These are phyloP conservation scores for Hippocampus comes DNA, from an alignment of 2,113 vertebrate species.

Conservation along the genomic window DNA sequence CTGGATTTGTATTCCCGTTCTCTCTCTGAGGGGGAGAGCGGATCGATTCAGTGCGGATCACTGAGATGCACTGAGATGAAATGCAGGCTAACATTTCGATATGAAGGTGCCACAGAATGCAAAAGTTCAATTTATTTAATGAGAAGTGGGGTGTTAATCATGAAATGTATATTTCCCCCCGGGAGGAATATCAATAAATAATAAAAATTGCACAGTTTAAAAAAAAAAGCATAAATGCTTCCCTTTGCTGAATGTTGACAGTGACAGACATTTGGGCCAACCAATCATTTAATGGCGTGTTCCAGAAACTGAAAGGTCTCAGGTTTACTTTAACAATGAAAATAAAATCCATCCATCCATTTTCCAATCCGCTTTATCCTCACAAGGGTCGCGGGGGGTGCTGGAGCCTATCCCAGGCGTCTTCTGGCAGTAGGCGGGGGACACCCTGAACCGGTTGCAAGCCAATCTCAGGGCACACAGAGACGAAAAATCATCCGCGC, in stretches of 20 bases:
- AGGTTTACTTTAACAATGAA: neutral
- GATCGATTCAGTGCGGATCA: conserved; percentile 10
- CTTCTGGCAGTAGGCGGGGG: too few species aligned
- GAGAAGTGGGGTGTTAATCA: neutral
- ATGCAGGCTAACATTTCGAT: conserved; percentile 24
- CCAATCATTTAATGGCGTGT: neutral
- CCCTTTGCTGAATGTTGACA: neutral
- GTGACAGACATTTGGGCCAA: neutral
- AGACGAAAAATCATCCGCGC: too few species aligned
- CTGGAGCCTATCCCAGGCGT: too few species aligned
- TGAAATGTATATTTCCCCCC: neutral
- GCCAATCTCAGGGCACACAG: too few species aligned
- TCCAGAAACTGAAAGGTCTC: neutral
- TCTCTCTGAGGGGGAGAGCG: conserved; percentile 5
- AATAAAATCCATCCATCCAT: too few species aligned
- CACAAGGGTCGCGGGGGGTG: too few species aligned
- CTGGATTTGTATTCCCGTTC: conserved; percentile 14
- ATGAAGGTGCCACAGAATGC: conserved; percentile 11
- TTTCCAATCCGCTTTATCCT: too few species aligned
- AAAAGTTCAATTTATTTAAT: conserved; percentile 11
- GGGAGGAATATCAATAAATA: neutral
- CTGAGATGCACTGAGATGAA: conserved; percentile 34
- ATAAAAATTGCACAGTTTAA: conserved; percentile 1
- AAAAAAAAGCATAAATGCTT: neutral
- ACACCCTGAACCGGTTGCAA: too few species aligned